These are phyloP conservation scores for Aphidoletes aphidimyza DNA, from an alignment of 2,888 invertebrate genomes.

Conservation along the genomic window DNA sequence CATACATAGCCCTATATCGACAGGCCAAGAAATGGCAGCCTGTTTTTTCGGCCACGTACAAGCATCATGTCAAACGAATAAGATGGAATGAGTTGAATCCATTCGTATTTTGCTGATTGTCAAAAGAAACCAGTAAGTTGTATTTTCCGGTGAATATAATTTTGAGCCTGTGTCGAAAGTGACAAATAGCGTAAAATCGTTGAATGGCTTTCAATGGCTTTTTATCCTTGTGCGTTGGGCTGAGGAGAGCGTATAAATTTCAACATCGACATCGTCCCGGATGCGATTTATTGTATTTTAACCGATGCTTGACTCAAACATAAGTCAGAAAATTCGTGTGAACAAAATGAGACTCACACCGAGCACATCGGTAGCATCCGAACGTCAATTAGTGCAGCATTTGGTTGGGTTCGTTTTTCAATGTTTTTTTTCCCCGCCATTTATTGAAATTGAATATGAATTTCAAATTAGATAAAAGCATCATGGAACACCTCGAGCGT, in stretches of 20 bases:
- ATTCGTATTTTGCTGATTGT: too few relatives aligned
- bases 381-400: neutral
- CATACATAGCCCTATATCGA: too few relatives aligned
- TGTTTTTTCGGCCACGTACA: too few relatives aligned
- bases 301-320: neutral
- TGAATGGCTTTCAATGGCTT: too few relatives aligned
- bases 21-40: too few relatives aligned
- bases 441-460: conserved; percentile 17
- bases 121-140: neutral
- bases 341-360: neutral
- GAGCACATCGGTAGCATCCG: neutral
- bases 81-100: too few relatives aligned
- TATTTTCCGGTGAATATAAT: neutral
- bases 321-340: too few relatives aligned
- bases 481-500: neutral
- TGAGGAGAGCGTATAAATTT: too few relatives aligned
- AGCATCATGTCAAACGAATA: too few relatives aligned
- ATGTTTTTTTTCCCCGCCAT: neutral
- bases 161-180: neutral
- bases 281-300: neutral
- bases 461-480: neutral
- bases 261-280: neutral
- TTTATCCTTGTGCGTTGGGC: too few relatives aligned
- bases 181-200: conserved; percentile 2
- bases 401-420: neutral